Evolutionary conservation across 2,797 vertebrate genomes (phyloP).

Genomic region (Molothrus aeneus): DNA sequence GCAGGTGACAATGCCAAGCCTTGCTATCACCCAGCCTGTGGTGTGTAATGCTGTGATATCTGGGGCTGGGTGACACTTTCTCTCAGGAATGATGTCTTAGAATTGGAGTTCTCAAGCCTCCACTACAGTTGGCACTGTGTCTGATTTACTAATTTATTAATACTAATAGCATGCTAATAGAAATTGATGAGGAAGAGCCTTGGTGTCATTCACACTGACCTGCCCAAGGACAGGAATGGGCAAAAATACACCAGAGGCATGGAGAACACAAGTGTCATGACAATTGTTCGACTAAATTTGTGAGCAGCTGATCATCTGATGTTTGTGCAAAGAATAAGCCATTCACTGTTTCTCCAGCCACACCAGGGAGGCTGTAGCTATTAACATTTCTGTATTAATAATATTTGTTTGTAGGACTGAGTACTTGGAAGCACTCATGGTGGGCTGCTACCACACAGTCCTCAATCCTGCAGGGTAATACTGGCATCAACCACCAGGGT

Average conservation of each 20-base stretch:
- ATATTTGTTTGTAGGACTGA: background rate
- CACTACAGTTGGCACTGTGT: background rate
- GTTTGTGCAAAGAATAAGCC: background rate
- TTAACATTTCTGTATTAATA: background rate
- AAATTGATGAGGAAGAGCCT: background rate
- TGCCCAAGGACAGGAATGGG: background rate
- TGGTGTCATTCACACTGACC: background rate
- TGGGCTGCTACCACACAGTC: background rate
- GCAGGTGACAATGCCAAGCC: background rate
- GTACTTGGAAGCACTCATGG: accelerated
- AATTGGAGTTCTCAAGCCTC: background rate
- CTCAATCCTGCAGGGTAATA: too few species aligned
- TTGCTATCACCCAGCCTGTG: too few species aligned
- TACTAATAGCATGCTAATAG: background rate
- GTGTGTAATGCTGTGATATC: background rate
- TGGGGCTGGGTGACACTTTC: background rate
- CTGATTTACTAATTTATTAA: background rate
- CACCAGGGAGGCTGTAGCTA: background rate
- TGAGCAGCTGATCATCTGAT: background rate
- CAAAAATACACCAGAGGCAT: background rate
- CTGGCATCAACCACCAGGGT: background rate
- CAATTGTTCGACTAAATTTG: background rate
- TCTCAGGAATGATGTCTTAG: background rate
- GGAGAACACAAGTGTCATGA: accelerated
- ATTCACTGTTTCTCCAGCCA: background rate